Conservation (phyloP, 2,797 vertebrate species). For the Tinamus major region DNA sequence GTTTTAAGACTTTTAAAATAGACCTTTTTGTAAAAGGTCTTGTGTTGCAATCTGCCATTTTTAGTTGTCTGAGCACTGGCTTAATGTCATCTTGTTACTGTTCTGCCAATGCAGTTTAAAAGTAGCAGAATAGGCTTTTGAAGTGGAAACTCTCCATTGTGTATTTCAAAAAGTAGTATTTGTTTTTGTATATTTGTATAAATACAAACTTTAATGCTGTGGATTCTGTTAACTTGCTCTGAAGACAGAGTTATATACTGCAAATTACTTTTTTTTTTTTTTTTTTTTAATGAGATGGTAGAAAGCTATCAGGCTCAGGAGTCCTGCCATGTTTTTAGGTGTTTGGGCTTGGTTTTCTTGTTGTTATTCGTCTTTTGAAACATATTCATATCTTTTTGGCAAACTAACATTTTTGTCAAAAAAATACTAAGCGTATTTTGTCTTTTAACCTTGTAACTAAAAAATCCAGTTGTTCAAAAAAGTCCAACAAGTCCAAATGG, state of each 20-base stretch:
- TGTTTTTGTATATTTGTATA: background rate
- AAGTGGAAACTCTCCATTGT: background rate
- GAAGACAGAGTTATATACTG: background rate
- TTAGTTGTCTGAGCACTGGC: background rate
- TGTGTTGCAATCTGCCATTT: background rate
- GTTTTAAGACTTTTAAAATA: background rate
- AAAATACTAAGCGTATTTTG: background rate
- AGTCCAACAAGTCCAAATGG: too few species aligned
- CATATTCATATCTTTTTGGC: background rate
- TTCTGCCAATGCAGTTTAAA: background rate
- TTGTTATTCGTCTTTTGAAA: background rate
- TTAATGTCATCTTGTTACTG: background rate
- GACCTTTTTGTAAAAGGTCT: background rate
- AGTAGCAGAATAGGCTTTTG: background rate
- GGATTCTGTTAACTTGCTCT: background rate
- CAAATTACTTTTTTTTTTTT: background rate
- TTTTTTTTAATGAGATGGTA: background rate
- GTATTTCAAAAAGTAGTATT: background rate
- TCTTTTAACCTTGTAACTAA: background rate
- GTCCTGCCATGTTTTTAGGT: background rate
- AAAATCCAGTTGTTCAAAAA: background rate
- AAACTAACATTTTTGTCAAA: background rate
- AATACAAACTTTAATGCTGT: background rate
- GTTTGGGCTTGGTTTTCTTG: conserved; percentile 1
- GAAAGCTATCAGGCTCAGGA: conserved; percentile 17